A percentile compares a stretch with the other conserved stretches of the same genome.
Conservation (phyloP, 2,888 invertebrate species). For the Brenthis ino region DNA sequence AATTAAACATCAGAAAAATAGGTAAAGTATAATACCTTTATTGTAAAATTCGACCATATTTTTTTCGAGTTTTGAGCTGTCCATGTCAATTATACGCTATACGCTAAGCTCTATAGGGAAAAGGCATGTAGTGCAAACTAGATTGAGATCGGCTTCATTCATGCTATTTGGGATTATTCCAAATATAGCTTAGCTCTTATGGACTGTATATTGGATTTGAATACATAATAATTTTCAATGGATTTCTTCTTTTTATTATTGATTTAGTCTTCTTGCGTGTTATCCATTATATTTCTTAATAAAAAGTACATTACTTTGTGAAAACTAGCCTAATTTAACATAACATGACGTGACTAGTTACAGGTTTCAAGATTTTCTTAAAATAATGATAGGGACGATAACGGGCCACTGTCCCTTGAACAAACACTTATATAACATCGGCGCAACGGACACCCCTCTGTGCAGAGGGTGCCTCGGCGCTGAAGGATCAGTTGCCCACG, state of each 20-base stretch:
- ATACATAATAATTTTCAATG: background rate
- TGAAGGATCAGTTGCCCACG: too few species aligned
- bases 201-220: background rate
- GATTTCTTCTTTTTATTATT: background rate
- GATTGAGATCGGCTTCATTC: slow-evolving; percentile 7
- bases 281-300: background rate
- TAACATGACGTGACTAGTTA: too few species aligned
- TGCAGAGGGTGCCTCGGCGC: too few species aligned
- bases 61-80: slow-evolving; percentile 1
- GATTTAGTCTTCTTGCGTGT: background rate
- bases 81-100: background rate
- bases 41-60: background rate
- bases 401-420: too few species aligned
- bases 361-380: too few species aligned
- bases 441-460: too few species aligned
- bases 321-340: too few species aligned
- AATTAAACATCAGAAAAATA: too few species aligned
- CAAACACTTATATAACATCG: too few species aligned
- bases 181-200: background rate
- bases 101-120: background rate
- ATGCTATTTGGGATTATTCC: slow-evolving; percentile 4
- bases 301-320: too few species aligned
- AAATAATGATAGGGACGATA: too few species aligned
- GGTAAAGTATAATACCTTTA: too few species aligned
- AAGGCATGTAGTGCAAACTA: slow-evolving; percentile 3